These are phyloP conservation scores for Zophobas morio DNA, from an alignment of 1,140 invertebrate genomes.

Conservation along the genomic window DNA sequence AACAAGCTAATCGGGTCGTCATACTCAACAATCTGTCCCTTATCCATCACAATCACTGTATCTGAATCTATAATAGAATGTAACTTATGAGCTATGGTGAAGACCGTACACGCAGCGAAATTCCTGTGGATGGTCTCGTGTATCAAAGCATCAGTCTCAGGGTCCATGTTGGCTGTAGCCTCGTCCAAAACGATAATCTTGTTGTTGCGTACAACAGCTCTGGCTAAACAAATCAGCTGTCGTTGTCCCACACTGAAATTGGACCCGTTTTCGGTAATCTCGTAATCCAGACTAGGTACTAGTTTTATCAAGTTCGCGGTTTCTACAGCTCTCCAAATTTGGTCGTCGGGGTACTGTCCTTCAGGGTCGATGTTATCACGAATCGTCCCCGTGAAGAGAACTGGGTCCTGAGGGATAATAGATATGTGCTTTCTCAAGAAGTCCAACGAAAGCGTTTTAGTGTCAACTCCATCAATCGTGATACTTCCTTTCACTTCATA, in stretches of 20 bases:
- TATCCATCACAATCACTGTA: conserved; percentile 81
- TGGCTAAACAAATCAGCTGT: conserved; percentile 72
- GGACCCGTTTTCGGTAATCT: conserved; percentile 74
- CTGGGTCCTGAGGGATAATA: conserved; percentile 89
- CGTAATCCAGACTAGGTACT: conserved; percentile 72
- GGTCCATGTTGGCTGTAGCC: conserved; percentile 73
- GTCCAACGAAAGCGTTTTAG: conserved; percentile 75
- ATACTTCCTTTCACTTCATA: conserved; percentile 71
- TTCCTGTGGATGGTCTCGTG: conserved; percentile 73
- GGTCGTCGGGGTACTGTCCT: conserved; percentile 77
- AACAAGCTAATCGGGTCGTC: conserved; percentile 79
- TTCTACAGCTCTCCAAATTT: conserved; percentile 87
- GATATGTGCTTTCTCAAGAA: conserved; percentile 81
- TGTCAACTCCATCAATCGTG: conserved; percentile 73
- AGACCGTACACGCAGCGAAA: conserved; percentile 76
- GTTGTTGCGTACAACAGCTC: conserved; percentile 75
- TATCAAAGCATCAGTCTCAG: conserved; percentile 74
- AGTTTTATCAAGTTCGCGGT: conserved; percentile 78
- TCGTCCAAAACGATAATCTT: conserved; percentile 64
- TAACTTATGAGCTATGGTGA: conserved; percentile 86
- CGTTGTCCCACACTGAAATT: conserved; percentile 71
- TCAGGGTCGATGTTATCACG: conserved; percentile 92
- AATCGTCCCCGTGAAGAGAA: conserved; percentile 86
- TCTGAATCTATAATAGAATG: conserved; percentile 88
- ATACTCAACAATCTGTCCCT: conserved; percentile 77